Base-by-base conservation (phyloP, 92 coral and sea anemone genomes). In the Zoanthus gigantus region DNA sequence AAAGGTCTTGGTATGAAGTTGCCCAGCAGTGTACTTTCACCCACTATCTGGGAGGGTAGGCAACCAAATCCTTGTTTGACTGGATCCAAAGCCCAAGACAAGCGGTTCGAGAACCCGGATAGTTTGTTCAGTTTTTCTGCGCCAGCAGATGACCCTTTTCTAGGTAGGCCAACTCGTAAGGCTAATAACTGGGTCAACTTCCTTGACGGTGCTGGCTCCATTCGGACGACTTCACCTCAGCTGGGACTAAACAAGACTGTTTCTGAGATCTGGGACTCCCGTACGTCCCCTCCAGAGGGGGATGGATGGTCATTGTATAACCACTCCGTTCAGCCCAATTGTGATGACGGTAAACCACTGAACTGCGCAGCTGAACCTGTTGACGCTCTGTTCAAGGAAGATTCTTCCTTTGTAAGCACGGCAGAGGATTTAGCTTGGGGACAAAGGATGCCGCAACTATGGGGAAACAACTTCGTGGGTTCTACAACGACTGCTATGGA, bases 111-210 rank as follows among this genome's bases (percentile, higher is more conserved):
- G 56, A 95, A 91, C 85, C 93, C 92, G 69, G 87, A 93, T 63
- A 95, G 98, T 66, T 77, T 95, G 69, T 95, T 95, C 86, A 95
- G 98, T 78, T 76, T 87, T 17, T 74, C 96, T 6, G 82, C 82
- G 3, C 67, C 77, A 11, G 65, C 88, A 18, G 98, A 96, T 23
- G 92, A 92, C 15, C 85, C 89, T 80, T 86, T 91, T 61, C 91
- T 90, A 17, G 92, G 90, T 5, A 96, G 88, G 86, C 89, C 85
- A 56, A 84, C 91, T 0, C 91, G 97, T 28, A 91, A 74, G 31
- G 73, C 96, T 82, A 97, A 94, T 88, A 97, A 95, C 90, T 97
- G 99, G 99, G 99, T 97, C 47, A 97, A 97, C 90, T 97, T 97
- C 89, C 88, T 97, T 84, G 99, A 95, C 61, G 95, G 89, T 44